Base-by-base conservation (phyloP, 1,140 invertebrate species). In the Delia radicum region DNA sequence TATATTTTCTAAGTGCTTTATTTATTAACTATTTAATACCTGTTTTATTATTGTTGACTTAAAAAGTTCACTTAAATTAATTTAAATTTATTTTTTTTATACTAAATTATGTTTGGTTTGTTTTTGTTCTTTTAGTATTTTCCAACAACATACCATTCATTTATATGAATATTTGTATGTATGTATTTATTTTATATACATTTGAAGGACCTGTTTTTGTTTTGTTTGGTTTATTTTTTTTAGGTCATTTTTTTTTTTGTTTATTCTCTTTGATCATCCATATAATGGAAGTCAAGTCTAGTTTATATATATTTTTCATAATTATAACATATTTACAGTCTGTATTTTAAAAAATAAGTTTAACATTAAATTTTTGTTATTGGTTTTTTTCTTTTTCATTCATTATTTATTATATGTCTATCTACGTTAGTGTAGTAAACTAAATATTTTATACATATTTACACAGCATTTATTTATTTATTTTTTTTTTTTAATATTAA, bases 31-130 rank as follows among this genome's bases (percentile, higher is more conserved):
- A 65, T 65, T 27, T 27, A 65, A 28, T 65, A 65, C 62, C 62
- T 65, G 62, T 65, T 65, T 65, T 65, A 65, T 65, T 65, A 65
- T 65, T 65, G 62, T 65, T 65, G 62, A 65, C 62, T 65, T 65
- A 65, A 65, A 65, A 65, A 65, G 62, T 29, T 65, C 62, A 65
- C 62, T 65, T 65, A 31, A 55, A 29, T 65, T 65, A 29, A 31
- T 65, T 33, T 33, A 33, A 33, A 33, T 33, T 33, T 33, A 33
- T 33, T 5, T 33, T 33, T 10, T 29, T 65, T 28, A 65, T 26
- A 15, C 27, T 15, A 15, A 26, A 18, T 65, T 65, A 29, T 63
- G 0, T 29, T 65, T 65, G n/a, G n/a, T 63, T 63, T 65, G 29
- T 29, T 65, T 65, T 15, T n/a, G n/a, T n/a, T 65, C 12, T 15